Base-by-base conservation (phyloP, 1,140 invertebrate genomes). In the Philaenus spumarius region DNA sequence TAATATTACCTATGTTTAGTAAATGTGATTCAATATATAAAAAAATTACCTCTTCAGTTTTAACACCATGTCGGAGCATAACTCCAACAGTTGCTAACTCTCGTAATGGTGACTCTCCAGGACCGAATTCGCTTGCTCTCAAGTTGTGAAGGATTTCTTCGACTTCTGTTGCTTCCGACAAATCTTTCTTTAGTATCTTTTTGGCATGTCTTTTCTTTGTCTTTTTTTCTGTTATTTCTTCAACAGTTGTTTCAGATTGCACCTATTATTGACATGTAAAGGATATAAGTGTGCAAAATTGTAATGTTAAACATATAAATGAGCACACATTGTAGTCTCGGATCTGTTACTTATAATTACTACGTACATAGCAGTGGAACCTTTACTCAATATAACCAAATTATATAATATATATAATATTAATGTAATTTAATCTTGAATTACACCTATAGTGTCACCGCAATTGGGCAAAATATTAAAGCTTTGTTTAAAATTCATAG, bases 21-120 rank as follows among this genome's bases (percentile, higher is more conserved):
- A n/a, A n/a, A n/a, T n/a, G n/a, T n/a, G n/a, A n/a, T n/a, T n/a
- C n/a, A n/a, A n/a, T n/a, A n/a, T n/a, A n/a, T n/a, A n/a, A n/a
- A 30, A 30, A 30, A 30, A 30, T 30, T 35, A 93, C 88, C 72
- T 92, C 82, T 67, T 83, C 82, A 11, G 84, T 82, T 7, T 82
- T 81, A 17, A 90, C 78, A 48, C 89, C 90, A 64, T 84, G 83
- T 40, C 82, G 78, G 20, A 90, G 71, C 58, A 91, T 75, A 64
- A 85, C 83, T 22, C 87, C 86, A 58, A 93, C 87, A 42, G 86
- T 87, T 1, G 88, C 89, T 30, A 93, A 73, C 76, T 93, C 89
- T 55, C 84, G 72, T 43, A 92, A 73, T 1, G 89, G 87, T 22
- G 78, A 78, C 73, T 90, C 83, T 15, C 86, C 88, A 12, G 83